A percentile compares a stretch with the other conserved stretches of the same genome.
Evolutionary conservation across 2,888 invertebrate genomes (phyloP).

Genomic region (Deilephila elpenor): DNA sequence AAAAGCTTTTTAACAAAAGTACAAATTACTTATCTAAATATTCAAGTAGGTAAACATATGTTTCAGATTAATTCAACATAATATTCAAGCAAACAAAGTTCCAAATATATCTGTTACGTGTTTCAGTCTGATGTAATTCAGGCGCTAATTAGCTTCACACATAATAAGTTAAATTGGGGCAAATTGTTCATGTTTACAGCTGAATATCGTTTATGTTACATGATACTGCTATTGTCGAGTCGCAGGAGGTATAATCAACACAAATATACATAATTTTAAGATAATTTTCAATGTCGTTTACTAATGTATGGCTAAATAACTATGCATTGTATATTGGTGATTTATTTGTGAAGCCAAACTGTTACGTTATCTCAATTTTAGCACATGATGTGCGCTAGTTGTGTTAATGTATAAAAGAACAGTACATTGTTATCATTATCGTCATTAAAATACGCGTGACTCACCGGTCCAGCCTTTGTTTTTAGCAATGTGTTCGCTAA

Average conservation of each 20-base stretch:
- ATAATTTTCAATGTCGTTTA: neutral
- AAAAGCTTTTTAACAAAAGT: too few species aligned
- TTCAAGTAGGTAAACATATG: too few species aligned
- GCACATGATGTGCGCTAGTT: neutral
- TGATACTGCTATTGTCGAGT: too few species aligned
- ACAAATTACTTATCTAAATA: too few species aligned
- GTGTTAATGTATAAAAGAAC: slow-evolving; percentile 26
- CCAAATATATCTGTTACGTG: neutral
- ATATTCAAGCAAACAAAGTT: too few species aligned
- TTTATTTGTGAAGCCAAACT: neutral
- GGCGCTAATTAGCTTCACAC: neutral
- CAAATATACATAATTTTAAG: too few species aligned
- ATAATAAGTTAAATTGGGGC: neutral
- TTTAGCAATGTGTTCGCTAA: slow-evolving; percentile 92
- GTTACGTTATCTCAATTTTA: slow-evolving; percentile 2
- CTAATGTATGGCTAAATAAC: neutral
- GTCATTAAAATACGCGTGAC: slow-evolving; percentile 35
- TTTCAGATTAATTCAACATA: too few species aligned
- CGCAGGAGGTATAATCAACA: too few species aligned
- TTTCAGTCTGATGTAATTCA: neutral
- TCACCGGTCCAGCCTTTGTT: slow-evolving; percentile 89
- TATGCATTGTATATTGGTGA: neutral
- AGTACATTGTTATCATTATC: slow-evolving; percentile 17
- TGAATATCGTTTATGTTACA: neutral
- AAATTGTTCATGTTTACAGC: neutral